These are phyloP conservation scores for Netelia inedita DNA, from an alignment of 2,888 invertebrate genomes.

Conservation along the genomic window DNA sequence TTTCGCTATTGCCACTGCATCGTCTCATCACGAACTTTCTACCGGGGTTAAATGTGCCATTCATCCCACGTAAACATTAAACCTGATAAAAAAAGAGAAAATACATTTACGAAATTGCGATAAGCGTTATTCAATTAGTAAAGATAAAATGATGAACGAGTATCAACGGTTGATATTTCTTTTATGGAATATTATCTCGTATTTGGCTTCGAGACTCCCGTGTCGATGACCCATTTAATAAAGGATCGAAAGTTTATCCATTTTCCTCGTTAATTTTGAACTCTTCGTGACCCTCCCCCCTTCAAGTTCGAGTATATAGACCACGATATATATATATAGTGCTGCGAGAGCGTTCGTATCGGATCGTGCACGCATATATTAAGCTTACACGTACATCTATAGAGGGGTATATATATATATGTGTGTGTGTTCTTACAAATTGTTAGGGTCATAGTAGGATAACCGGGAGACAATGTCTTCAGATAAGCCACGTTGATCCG, in stretches of 20 bases:
- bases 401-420: neutral
- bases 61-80: neutral
- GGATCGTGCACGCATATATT: slow-evolving; percentile 2
- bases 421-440: neutral
- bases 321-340: neutral
- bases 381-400: neutral
- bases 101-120: neutral
- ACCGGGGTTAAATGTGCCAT: slow-evolving; percentile 41
- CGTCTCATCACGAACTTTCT: slow-evolving; percentile 21
- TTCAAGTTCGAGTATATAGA: neutral
- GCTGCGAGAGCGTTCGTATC: neutral
- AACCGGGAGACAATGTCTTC: neutral
- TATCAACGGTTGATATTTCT: neutral
- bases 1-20: slow-evolving; percentile 31
- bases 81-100: neutral
- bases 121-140: slow-evolving; percentile 1
- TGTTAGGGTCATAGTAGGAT: neutral
- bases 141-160: neutral
- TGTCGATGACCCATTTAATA: slow-evolving; percentile 27
- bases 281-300: slow-evolving; percentile 20
- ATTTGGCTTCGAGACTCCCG: slow-evolving; percentile 5
- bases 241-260: slow-evolving; percentile 48
- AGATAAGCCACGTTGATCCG: slow-evolving; percentile 4
- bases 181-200: slow-evolving; percentile 52
- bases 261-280: slow-evolving; percentile 27